Evolutionary conservation across 2,888 invertebrate genomes (phyloP).

Genomic region (Dryocosmus kuriphilus): DNA sequence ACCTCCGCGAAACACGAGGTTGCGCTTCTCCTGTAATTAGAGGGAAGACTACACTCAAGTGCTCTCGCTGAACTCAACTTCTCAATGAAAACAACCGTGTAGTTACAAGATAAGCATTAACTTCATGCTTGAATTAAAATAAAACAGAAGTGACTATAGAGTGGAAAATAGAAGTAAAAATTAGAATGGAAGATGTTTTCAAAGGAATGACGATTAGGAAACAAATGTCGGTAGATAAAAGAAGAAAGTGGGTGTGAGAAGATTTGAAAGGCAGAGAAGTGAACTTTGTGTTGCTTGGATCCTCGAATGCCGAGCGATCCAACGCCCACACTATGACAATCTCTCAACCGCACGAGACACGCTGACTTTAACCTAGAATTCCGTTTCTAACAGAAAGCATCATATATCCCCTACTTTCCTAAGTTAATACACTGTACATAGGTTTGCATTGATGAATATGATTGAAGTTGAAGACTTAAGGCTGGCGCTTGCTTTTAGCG

Average conservation of each 20-base stretch:
- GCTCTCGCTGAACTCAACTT: constrained; percentile 16
- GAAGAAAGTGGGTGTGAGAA: constrained; percentile 38
- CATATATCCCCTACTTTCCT: constrained; percentile 49
- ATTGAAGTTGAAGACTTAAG: constrained; percentile 40
- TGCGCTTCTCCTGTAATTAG: constrained; percentile 31
- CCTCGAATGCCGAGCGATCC: constrained; percentile 48
- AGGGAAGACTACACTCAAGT: constrained; percentile 20
- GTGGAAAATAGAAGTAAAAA: constrained; percentile 35
- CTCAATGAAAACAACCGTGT: constrained; percentile 15
- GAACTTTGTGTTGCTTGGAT: constrained; percentile 35
- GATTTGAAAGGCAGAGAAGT: constrained; percentile 29
- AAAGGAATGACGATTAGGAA: constrained; percentile 15
- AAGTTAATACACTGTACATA: constrained; percentile 34
- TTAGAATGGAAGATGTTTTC: constrained; percentile 13
- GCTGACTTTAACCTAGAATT: constrained; percentile 56
- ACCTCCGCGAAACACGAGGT: constrained; percentile 25
- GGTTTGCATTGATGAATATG: constrained; percentile 47
- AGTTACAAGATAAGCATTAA: constrained; percentile 5
- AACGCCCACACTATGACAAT: constrained; percentile 55
- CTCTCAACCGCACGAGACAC: constrained; percentile 32
- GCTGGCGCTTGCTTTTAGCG: constrained; percentile 45
- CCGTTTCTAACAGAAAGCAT: constrained; percentile 49
- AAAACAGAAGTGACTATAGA: background rate
- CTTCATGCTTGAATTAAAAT: constrained; percentile 19
- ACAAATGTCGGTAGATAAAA: constrained; percentile 28